phyloP scores from a whole-genome alignment of 2,888 invertebrate genomes.

The Orchestes rusci region DNA sequence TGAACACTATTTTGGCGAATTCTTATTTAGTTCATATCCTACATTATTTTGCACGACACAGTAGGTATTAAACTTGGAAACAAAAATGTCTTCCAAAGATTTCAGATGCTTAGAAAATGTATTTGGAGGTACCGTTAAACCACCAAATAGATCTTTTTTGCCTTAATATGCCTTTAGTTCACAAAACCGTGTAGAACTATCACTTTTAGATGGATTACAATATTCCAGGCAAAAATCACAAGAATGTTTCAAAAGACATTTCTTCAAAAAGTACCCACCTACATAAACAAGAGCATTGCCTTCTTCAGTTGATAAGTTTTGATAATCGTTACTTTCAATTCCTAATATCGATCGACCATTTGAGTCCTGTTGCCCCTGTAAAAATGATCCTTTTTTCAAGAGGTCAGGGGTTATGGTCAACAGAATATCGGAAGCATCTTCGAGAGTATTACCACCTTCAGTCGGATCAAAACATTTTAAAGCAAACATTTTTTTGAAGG shows the following conservation, averaged over 20 bases:
- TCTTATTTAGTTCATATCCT: background rate
- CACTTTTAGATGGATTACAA: slow-evolving; percentile 4
- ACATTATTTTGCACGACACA: slow-evolving; percentile 1
- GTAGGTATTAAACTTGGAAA: slow-evolving; percentile 3
- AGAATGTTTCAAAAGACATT: slow-evolving; percentile 6
- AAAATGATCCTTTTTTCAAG: background rate
- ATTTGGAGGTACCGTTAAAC: slow-evolving; percentile 7
- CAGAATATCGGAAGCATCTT: slow-evolving; percentile 23
- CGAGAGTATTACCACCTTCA: slow-evolving; percentile 20
- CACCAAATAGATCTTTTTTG: background rate
- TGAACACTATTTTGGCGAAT: slow-evolving; percentile 5
- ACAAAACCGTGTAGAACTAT: slow-evolving; percentile 8
- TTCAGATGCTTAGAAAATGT: slow-evolving; percentile 1
- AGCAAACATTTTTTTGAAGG: slow-evolving; percentile 25
- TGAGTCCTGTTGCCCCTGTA: background rate
- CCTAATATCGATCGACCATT: slow-evolving; percentile 1
- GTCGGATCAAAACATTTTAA: slow-evolving; percentile 17
- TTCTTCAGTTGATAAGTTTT: too few relatives aligned
- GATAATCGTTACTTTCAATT: slow-evolving; percentile 1
- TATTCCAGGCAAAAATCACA: slow-evolving; percentile 6
- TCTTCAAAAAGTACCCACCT: slow-evolving; percentile 6
- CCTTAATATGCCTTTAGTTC: slow-evolving; percentile 6
- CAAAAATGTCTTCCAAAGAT: slow-evolving; percentile 7
- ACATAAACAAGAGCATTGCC: too few relatives aligned
- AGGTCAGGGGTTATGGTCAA: slow-evolving; percentile 16